Base-by-base conservation (phyloP, 2,113 vertebrate genomes). In the Mastomys coucha region DNA sequence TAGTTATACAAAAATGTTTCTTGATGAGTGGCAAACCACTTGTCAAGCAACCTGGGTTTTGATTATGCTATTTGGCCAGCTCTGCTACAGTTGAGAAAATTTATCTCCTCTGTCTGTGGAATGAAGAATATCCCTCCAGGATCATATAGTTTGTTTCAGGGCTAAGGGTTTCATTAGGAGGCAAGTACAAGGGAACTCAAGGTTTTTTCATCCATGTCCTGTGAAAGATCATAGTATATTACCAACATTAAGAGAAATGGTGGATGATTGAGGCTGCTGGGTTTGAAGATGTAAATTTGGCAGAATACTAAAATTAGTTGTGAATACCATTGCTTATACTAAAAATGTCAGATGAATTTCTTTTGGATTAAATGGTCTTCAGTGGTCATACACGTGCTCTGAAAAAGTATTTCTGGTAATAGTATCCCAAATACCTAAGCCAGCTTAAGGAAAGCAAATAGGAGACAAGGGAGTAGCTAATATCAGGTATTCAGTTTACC, bases 301-400 rank as follows among this genome's bases (percentile, higher is more conserved):
- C 45, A 92, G 51, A 65, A 51, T 87, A n/a, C 31, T 60, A 77
- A 49, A 58, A 93, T 88, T 92, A 67, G 20, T 72, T 72, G 24
- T 94, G 53, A 87, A 65, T 94, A 77, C 14, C 20, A 53, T 3
- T 91, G 75, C 87, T 75, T 3, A 33, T 36, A 36, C 8, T 77
- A n/a, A 97, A 78, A 89, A 73, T 8, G 73, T 26, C 45, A 5
- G 42, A 53, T 58, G 36, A 88, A 80, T 58, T 45, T 58, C 45
- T 84, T 88, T 51, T 91, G 70, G 91, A 82, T 97, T 93, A 90
- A 89, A 76, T 77, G 73, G 91, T n/a, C 33, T 85, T 67, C 11
- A 84, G 45, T 60, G 5, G 24, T 89, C 0, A 1, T 51, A 17
- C 67, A 56, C 72, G 4, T 63, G 36, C 4, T 84, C 49, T 70